Base-by-base conservation (phyloP, 2,888 invertebrate species). In the Carcina quercana region DNA sequence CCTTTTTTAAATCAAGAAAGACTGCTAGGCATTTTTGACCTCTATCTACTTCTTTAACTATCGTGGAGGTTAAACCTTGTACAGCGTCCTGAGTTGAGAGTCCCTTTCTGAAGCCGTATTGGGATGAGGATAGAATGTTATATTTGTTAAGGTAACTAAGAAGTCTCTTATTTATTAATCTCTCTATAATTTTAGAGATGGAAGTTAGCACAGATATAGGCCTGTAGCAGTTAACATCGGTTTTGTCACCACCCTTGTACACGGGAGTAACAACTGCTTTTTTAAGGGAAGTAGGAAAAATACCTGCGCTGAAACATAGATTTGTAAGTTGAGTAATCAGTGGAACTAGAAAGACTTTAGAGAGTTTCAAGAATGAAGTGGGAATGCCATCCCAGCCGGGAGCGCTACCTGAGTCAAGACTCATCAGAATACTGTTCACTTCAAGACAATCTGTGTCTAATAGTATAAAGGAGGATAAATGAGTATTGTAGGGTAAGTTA, bases 41-140 rank as follows among this genome's bases (percentile, higher is more conserved):
- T 5, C n/a, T 8, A 19, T 39, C 35, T 10, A 39, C 3, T 3
- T 36, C 12, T 8, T 35, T 13, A 14, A 6, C 13, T 3, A 38
- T 25, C 5, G 21, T 5, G 8, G 20, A 15, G 6, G 13, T 33
- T 5, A 38, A 17, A 11, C 27, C 24, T 11, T 15, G 13, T 1
- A 34, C 31, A 1, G 31, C 37, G 17, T 37, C 37, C 28, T 34
- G 28, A 5, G 37, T 34, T 1, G 25, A 34, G 15, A 19, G 12
- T 3, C 27, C 27, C n/a, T 24, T 21, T 21, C 38, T 29, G 12
- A 35, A 38, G 5, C 35, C 38, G 25, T 21, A 38, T 28, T 38
- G 35, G 1, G 22, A 19, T 3, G 11, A 5, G 4, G 39, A 36
- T 7, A 36, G 6, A 12, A 36, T 13, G 5, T 31, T 27, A 5